These are phyloP conservation scores for Formica exsecta DNA, from an alignment of 1,140 invertebrate species.

Conservation along the genomic window DNA sequence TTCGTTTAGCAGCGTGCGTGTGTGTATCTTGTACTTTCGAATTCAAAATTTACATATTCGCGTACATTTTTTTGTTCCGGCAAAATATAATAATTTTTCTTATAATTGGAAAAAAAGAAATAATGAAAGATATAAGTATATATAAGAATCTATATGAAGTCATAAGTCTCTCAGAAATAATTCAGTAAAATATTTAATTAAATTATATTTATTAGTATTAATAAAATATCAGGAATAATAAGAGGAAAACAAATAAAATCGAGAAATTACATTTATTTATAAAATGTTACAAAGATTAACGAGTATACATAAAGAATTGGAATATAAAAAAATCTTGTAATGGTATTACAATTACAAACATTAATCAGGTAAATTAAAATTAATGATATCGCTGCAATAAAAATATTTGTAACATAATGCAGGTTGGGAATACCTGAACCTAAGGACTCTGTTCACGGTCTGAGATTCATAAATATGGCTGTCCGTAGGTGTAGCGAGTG, in stretches of 20 bases:
- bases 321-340: not conserved
- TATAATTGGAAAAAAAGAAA: not conserved
- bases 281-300: not conserved
- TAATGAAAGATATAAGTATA: not conserved
- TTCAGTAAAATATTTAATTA: not conserved
- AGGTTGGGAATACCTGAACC: constrained; percentile 66
- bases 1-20: not conserved
- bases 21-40: not conserved
- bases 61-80: not conserved
- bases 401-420: constrained; percentile 7
- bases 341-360: not conserved
- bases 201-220: not conserved
- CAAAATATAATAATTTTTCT: not conserved
- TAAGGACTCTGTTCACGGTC: constrained; percentile 53
- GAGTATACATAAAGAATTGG: not conserved
- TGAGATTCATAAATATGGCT: constrained; percentile 81
- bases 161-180: not conserved
- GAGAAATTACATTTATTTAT: constrained; percentile 8
- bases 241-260: not conserved
- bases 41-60: not conserved
- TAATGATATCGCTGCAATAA: not conserved
- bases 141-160: not conserved
- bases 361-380: constrained; percentile 7
- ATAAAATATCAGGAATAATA: not conserved
- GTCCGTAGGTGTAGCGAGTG: constrained; percentile 80